Evolutionary conservation across 2,113 vertebrate species (phyloP).

Genomic region (Strigops habroptila): DNA sequence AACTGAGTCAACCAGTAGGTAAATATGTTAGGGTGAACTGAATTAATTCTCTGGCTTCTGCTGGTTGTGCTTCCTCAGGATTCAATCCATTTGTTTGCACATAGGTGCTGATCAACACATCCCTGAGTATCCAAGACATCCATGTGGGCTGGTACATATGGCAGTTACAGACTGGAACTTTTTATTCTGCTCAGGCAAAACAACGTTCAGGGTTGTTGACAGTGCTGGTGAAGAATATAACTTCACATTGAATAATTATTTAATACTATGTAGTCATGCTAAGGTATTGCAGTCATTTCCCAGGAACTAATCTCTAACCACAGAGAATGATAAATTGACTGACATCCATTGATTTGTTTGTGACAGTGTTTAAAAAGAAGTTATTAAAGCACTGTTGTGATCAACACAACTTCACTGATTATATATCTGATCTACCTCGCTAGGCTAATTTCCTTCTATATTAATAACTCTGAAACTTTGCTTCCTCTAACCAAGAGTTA

Average conservation of each 20-base stretch:
- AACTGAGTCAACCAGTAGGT: not conserved
- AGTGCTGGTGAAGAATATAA: not conserved
- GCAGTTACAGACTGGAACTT: not conserved
- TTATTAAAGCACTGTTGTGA: conserved; percentile 7
- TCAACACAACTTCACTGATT: not conserved
- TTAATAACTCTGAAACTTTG: not conserved
- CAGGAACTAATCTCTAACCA: not conserved
- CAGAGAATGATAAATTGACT: not conserved
- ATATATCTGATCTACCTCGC: not conserved
- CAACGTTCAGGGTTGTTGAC: not conserved
- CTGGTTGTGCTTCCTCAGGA: not conserved
- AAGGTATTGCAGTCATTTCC: not conserved
- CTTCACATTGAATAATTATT: not conserved
- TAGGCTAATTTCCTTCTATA: not conserved
- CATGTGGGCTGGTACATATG: not conserved
- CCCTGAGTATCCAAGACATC: not conserved
- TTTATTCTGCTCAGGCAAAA: not conserved
- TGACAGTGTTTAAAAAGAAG: not conserved
- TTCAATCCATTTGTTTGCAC: not conserved
- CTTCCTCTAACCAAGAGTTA: not conserved
- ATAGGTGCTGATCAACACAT: fast-evolving
- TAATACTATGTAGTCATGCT: not conserved
- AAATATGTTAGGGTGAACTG: not conserved
- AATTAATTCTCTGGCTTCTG: not conserved
- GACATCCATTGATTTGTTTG: conserved; percentile 2